Conservation (phyloP, 2,888 invertebrate species). For the Volucella inanis region DNA sequence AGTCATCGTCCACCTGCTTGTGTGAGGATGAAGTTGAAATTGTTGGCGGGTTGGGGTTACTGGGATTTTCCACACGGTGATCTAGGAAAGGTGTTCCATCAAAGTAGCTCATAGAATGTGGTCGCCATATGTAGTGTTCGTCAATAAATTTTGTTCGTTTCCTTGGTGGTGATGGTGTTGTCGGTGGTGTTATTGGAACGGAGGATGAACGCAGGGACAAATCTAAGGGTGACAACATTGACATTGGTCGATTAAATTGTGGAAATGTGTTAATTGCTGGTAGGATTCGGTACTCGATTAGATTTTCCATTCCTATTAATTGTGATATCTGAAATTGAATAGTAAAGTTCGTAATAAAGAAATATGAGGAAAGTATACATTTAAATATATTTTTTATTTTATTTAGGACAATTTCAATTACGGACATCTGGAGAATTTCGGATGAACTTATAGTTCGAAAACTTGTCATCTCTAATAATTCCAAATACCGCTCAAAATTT, state of each 20-base stretch:
- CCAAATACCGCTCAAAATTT: too few relatives aligned
- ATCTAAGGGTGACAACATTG: constrained; percentile 81
- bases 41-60: constrained; percentile 1
- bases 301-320: constrained; percentile 75
- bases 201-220: constrained; percentile 81
- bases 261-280: constrained; percentile 82
- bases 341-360: background rate
- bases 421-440: too few relatives aligned
- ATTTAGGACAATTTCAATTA: too few relatives aligned
- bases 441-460: too few relatives aligned
- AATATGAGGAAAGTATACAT: background rate
- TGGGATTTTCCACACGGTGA: constrained; percentile 48
- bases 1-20: constrained; percentile 76
- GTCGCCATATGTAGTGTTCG: constrained; percentile 81
- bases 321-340: constrained; percentile 26
- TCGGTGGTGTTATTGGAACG: constrained; percentile 82
- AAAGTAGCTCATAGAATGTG: constrained; percentile 77
- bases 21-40: constrained; percentile 48
- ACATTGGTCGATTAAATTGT: constrained; percentile 79
- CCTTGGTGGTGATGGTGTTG: constrained; percentile 83
- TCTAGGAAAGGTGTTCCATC: constrained; percentile 64
- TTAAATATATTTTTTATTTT: too few relatives aligned
- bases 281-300: constrained; percentile 79
- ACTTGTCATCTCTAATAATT: too few relatives aligned
- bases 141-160: constrained; percentile 81